Base-by-base conservation (phyloP, 2,113 vertebrate genomes). In the Ascaphus truei region DNA sequence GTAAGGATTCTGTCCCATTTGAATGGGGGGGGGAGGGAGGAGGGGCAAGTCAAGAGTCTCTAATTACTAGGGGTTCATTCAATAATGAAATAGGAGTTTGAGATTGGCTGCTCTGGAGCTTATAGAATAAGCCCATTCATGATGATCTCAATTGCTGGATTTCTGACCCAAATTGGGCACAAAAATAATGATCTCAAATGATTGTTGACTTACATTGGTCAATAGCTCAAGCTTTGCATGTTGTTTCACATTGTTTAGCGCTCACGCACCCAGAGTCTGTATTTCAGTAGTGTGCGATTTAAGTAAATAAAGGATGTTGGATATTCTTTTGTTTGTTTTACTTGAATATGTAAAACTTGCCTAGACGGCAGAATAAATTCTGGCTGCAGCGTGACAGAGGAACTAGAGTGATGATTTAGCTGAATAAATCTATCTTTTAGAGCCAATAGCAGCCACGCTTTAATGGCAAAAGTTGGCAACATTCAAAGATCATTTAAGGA, bases 371-470 rank as follows among this genome's bases (percentile, higher is more conserved):
- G 47, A 50, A 47, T 15, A 50, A 31, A 59, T 36, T 36, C 55
- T 68, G 55, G 55, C 53, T 27, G 43, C 30, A 5, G 29, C 18
- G 6, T 56, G 41, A 47, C 41, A 11, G 41, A 3, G 29, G 43
- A 29, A 51, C n/a, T 55, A 9, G 41, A 31, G 13, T 15, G 20
- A 20, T 50, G 41, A 58, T 37, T 62, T 62, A 25, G 34, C 43
- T 25, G 6, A 50, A 41, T 55, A 55, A 18, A 33, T 12, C 41
- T 31, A 18, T 43, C 29, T 23, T 12, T 55, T 29, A 15, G 16
- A 68, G 66, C 66, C 66, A 59, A 43, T n/a, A 31, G 55, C 33
- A 51, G 43, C 43, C 39, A 60, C 50, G 66, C 66, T 33, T 51
- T 43, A 37, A 13, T 68, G 66, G 55, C 43, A 34, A 12, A 20